Evolutionary conservation across 1,140 invertebrate species (phyloP).

Genomic region (Drosophila equinoxialis): DNA sequence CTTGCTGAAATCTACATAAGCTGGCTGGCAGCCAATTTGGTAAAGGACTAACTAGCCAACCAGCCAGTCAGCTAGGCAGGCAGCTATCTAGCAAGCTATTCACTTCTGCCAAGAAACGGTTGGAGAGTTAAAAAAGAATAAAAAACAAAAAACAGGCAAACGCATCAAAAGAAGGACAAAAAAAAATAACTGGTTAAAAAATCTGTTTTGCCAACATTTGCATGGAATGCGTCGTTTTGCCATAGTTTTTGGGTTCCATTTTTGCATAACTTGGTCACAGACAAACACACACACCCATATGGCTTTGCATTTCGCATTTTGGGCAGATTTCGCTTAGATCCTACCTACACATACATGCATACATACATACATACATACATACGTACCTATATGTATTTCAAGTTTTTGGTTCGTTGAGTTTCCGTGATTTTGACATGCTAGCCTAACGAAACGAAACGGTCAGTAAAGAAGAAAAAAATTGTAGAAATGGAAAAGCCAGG

Average conservation of each 20-base stretch:
- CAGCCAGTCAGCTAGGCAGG: constrained; percentile 34
- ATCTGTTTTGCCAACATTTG: constrained; percentile 79
- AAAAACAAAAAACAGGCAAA: constrained; percentile 8
- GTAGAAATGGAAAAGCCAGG: constrained; percentile 8
- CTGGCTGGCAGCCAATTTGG: constrained; percentile 76
- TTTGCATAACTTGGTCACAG: constrained; percentile 69
- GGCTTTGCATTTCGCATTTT: constrained; percentile 34
- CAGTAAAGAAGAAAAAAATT: not conserved
- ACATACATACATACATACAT: constrained; percentile 35
- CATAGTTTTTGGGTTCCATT: constrained; percentile 61
- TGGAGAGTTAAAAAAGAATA: constrained; percentile 16
- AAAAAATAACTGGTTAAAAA: constrained; percentile 65
- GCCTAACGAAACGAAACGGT: constrained; percentile 49
- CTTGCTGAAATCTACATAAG: constrained; percentile 78
- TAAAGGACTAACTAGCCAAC: constrained; percentile 69
- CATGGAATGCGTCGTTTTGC: constrained; percentile 68
- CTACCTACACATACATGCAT: constrained; percentile 36
- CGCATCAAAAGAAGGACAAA: constrained; percentile 35
- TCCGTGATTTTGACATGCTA: constrained; percentile 74
- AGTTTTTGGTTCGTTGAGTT: constrained; percentile 76
- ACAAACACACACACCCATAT: constrained; percentile 43
- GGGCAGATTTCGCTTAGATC: constrained; percentile 25
- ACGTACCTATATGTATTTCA: constrained; percentile 48
- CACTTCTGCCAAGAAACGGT: constrained; percentile 46
- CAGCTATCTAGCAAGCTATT: constrained; percentile 49